Base-by-base conservation (phyloP, 2,113 vertebrate species). In the Pelecanus crispus region DNA sequence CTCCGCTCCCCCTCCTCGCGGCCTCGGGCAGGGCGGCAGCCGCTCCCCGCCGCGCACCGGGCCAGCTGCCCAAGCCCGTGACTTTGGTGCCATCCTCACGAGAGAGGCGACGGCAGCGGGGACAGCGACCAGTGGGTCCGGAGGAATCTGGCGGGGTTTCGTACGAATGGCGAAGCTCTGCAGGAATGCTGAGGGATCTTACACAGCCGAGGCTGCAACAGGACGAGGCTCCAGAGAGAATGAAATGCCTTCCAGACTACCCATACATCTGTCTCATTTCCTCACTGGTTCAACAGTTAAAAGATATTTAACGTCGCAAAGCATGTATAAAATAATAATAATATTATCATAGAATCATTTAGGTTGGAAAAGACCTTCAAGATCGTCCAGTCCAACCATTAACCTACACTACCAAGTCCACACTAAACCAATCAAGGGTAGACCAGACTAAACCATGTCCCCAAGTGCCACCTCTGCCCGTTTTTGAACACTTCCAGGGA, bases 101-200 rank as follows among this genome's bases (percentile, higher is more conserved):
- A 44, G 50, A 56, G 67, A 17, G 58, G 34, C 10, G 44, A 42
- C 2, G 3, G 78, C 61, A 59, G 71, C 2, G 3, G 49, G n/a
- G 52, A n/a, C 2, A 3, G 84, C 4, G 2, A 19, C 34, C 3
- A 22, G 42, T 2, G 2, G 12, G 45, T 50, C 26, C 3, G 0
- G 38, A 49, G 40, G n/a, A 40, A 36, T 3, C 19, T 5, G 19
- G 12, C 0, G 1, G 34, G 19, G 10, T 40, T n/a, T 9, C 40
- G 31, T 10, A 42, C 3, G 1, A 25, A 36, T 4, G 5, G 10
- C 0, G 5, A 36, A 62, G 34, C 31, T 78, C 66, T 67, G 74
- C 44, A 67, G 59, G 36, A 74, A 19, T 3, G 2, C 40, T 21
- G 34, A 18, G 29, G 26, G 17, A 3, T 31, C 18, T 38, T 10